Evolutionary conservation across 2,888 invertebrate genomes (phyloP), one percentile per base, ranked within the genome.

Genomic region (Dasysyrphus albostriatus): DNA sequence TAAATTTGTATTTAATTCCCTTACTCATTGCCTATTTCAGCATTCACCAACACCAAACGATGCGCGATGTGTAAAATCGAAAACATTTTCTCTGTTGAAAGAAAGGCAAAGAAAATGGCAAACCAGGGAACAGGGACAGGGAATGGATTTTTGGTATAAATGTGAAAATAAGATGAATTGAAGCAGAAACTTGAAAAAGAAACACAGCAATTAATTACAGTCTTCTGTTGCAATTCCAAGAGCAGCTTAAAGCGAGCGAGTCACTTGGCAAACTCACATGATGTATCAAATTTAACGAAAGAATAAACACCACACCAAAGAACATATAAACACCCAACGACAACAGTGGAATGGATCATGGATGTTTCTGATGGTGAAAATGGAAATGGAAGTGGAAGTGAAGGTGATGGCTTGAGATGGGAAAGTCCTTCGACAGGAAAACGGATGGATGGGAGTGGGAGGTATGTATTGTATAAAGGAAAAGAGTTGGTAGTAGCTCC

Each of bases 241-340:
- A 51, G 37, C 63, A 76, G 58, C 65, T 81, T 85, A 73, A 77
- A 24, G 24, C 24, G 24, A 65, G 54, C 69, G 76, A 85, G 77
- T 85, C 77, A 82, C 72, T 82, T 81, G 61, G 77, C 69, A 81
- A 77, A 70, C 54, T 69, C 77, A 77, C 76, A 77, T 73, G 81
- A 77, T 73, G 81, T 82, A 85, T 77, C 74, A 77, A 82, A 85
- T 77, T 85, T 73, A 82, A 85, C 85, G 77, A 56, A 82, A 80
- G 73, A 85, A 82, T 82, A 77, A 85, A 82, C 77, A 73, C 77
- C 59, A 51, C 73, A 82, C 37, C 69, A 61, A 70, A 37, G 49
- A 81, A 73, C 61, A 63, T 81, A 73, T 24, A 24, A 81, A 69
- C 76, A 73, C 73, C 42, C 29, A 67, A 51, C 67, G n/a, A n/a